Evolutionary conservation across 2,113 vertebrate genomes (phyloP).

Genomic region (Naja naja): DNA sequence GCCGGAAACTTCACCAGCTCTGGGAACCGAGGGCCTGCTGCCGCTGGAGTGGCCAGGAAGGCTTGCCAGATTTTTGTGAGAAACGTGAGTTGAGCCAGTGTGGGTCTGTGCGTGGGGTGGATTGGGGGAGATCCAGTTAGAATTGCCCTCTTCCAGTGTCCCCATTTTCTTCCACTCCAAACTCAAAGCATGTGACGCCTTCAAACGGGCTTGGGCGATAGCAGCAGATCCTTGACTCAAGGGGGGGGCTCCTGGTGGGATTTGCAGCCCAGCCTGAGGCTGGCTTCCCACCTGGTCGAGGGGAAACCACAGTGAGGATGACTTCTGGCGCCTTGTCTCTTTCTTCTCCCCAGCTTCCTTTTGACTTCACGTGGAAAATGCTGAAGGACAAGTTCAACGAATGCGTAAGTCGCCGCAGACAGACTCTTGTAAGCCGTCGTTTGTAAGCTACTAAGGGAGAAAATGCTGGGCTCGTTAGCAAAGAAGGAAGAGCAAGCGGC

Average conservation of each 20-base stretch:
- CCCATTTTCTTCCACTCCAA: not conserved
- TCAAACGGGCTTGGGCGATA: not conserved
- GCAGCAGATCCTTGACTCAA: not conserved
- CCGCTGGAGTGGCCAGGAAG: conserved; percentile 83
- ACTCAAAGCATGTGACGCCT: not conserved
- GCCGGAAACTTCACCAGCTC: conserved; percentile 83
- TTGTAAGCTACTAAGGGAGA: not conserved
- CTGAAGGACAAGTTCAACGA: conserved; percentile 96
- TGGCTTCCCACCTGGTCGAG: not conserved
- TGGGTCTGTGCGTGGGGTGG: not conserved
- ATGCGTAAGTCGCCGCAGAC: conserved; percentile 77
- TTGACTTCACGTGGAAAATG: conserved; percentile 98
- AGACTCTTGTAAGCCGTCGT: too few relatives aligned
- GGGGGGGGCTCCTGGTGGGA: not conserved
- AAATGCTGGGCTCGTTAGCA: not conserved
- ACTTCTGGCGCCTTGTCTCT: not conserved
- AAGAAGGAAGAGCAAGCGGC: not conserved
- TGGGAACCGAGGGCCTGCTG: conserved; percentile 79
- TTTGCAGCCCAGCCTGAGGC: not conserved
- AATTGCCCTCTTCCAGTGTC: not conserved
- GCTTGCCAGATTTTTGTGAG: conserved; percentile 98
- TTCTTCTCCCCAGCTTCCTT: conserved; percentile 83
- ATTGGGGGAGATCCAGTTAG: not conserved
- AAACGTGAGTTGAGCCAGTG: conserved; percentile 80
- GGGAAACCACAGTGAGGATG: not conserved